Conservation (phyloP, 2,113 vertebrate species). For the Tupaia chinensis region DNA sequence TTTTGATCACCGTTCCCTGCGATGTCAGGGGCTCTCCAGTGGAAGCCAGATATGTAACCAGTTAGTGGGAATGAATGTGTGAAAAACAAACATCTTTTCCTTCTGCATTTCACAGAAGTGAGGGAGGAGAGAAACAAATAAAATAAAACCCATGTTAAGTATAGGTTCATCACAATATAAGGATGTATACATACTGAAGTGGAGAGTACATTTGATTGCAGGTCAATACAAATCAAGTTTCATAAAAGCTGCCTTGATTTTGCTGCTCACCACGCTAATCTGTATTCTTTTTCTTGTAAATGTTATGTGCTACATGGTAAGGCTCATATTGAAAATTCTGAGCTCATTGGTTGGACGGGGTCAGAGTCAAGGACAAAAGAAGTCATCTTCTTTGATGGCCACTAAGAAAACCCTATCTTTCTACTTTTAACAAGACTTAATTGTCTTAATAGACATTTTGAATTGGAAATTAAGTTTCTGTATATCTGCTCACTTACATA, state of each 20-base stretch:
- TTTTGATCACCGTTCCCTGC: constrained; percentile 72
- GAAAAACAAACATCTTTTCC: constrained; percentile 70
- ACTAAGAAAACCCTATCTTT: constrained; percentile 53
- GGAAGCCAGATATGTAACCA: constrained; percentile 71
- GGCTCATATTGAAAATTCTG: constrained; percentile 57
- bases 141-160: constrained; percentile 68
- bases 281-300: constrained; percentile 53
- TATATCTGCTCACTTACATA: constrained; percentile 17
- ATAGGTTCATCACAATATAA: constrained; percentile 65
- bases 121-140: constrained; percentile 67
- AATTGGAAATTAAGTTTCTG: constrained; percentile 56
- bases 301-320: constrained; percentile 17
- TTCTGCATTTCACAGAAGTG: constrained; percentile 70
- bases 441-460: constrained; percentile 60
- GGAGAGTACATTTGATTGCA: constrained; percentile 61
- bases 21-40: constrained; percentile 80
- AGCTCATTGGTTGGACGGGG: constrained; percentile 35
- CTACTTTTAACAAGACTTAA: constrained; percentile 49
- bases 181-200: constrained; percentile 73
- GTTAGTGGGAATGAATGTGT: constrained; percentile 32
- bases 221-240: constrained; percentile 65
- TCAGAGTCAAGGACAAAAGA: constrained; percentile 56
- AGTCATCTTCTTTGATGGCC: constrained; percentile 30
- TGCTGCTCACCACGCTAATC: constrained; percentile 69
- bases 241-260: constrained; percentile 67